Base-by-base conservation (phyloP, 2,113 vertebrate genomes). In the Atractosteus spatula region DNA sequence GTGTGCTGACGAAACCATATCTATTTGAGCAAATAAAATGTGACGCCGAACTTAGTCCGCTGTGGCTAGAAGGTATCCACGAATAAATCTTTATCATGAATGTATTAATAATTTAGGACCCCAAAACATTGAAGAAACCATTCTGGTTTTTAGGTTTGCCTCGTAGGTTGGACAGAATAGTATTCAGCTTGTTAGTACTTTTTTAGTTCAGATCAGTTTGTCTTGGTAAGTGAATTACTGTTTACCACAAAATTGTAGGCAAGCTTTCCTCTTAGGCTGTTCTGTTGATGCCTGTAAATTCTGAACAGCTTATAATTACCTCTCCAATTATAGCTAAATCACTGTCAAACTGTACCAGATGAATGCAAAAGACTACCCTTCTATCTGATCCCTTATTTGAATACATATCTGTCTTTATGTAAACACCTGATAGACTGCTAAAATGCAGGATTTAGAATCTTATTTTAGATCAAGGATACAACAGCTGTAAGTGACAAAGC, bases 401-500 rank as follows among this genome's bases (percentile, higher is more conserved):
- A 41, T 41, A 54, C 47, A 55, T 41, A 11, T 63, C 29, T 29
- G 44, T 47, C 42, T 68, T 41, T 55, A 42, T 68, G 47, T 62
- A 69, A 62, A 62, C 13, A 42, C 47, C 55, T 61, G n/a, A 57
- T 55, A n/a, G 65, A 73, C 17, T 61, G 43, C 14, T 73, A 62
- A 69, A 59, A 59, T 13, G 57, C 57, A 14, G 11, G n/a, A 3
- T 59, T 59, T 59, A 59, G 57, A 62, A 59, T 44, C 57, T 62
- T 68, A 17, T 68, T 73, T 73, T 54, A 62, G 66, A 67, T 74
- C 65, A 73, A 74, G 57, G 67, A 8, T 13, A 5, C 66, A 69
- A 74, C 66, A 69, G 72, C 72, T 69, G 72, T 59, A 74, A 69
- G 51, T 69, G 47, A 69, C 67, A 55, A 73, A 57, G 55, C 47